Evolutionary conservation across 2,888 invertebrate genomes (phyloP).

Genomic region (Flexamia atlantica): DNA sequence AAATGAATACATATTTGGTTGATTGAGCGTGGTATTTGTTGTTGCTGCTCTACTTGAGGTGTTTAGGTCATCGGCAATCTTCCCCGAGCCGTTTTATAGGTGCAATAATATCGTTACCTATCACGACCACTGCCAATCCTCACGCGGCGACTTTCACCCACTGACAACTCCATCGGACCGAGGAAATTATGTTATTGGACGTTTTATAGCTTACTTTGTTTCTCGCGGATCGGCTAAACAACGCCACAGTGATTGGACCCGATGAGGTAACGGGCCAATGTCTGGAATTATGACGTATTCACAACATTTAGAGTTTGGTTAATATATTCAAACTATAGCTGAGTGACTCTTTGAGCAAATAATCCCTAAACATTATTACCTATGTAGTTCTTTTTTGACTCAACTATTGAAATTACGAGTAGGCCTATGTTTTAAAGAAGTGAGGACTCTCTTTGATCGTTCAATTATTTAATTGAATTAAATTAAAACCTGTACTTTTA

Average conservation of each 20-base stretch:
- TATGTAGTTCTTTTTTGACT: too few species aligned
- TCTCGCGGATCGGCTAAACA: neutral
- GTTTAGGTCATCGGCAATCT: slow-evolving; percentile 19
- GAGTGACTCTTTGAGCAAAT: too few species aligned
- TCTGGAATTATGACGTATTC: neutral
- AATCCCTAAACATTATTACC: too few species aligned
- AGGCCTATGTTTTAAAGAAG: too few species aligned
- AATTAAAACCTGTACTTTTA: too few species aligned
- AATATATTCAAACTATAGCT: too few species aligned
- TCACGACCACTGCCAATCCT: slow-evolving; percentile 14
- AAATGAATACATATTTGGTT: too few species aligned
- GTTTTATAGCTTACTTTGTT: slow-evolving; percentile 8
- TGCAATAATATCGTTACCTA: slow-evolving; percentile 41
- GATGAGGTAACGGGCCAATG: neutral
- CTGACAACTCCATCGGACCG: slow-evolving; percentile 25
- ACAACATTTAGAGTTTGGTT: too few species aligned
- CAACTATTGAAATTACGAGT: too few species aligned
- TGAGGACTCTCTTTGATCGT: too few species aligned
- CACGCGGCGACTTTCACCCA: neutral
- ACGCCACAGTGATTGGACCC: neutral
- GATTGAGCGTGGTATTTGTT: neutral
- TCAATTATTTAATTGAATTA: too few species aligned
- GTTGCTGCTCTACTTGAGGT: slow-evolving; percentile 14
- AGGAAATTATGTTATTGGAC: slow-evolving; percentile 10
- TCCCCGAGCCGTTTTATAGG: slow-evolving; percentile 15